phyloP scores from a whole-genome alignment of 2,888 invertebrate species.

The Amiota communis region DNA sequence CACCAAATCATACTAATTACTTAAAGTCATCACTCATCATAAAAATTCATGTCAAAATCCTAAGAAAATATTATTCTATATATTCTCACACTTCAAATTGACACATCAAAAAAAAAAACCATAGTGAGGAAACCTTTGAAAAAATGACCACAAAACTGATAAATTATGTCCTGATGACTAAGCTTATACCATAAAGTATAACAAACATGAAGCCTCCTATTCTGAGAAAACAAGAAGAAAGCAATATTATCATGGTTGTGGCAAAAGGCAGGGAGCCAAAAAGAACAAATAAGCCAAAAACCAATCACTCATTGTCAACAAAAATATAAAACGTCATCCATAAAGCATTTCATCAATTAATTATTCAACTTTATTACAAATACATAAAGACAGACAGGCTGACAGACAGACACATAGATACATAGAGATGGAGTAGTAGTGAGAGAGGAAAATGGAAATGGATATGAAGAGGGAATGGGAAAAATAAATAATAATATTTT shows the following conservation, averaged over 20 bases:
- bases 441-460: too few species aligned
- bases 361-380: slow-evolving; percentile 56
- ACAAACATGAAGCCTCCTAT: slow-evolving; percentile 24
- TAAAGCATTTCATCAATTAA: slow-evolving; percentile 69
- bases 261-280: neutral
- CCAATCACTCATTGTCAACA: slow-evolving; percentile 70
- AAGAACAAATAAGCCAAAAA: slow-evolving; percentile 29
- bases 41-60: neutral
- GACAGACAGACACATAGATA: slow-evolving; percentile 6
- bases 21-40: slow-evolving; percentile 23
- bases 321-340: slow-evolving; percentile 51
- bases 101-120: slow-evolving; percentile 50
- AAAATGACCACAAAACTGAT: slow-evolving; percentile 49
- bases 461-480: neutral
- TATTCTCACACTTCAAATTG: slow-evolving; percentile 66
- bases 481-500: slow-evolving; percentile 25
- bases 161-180: slow-evolving; percentile 68
- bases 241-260: neutral
- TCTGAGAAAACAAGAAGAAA: slow-evolving; percentile 27
- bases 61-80: neutral
- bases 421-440: neutral
- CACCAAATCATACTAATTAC: slow-evolving; percentile 9
- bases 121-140: slow-evolving; percentile 26
- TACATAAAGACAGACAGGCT: neutral
- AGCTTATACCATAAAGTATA: slow-evolving; percentile 44